These are phyloP conservation scores for Peromyscus polionotus DNA, from an alignment of 2,113 vertebrate genomes.

Conservation along the genomic window DNA sequence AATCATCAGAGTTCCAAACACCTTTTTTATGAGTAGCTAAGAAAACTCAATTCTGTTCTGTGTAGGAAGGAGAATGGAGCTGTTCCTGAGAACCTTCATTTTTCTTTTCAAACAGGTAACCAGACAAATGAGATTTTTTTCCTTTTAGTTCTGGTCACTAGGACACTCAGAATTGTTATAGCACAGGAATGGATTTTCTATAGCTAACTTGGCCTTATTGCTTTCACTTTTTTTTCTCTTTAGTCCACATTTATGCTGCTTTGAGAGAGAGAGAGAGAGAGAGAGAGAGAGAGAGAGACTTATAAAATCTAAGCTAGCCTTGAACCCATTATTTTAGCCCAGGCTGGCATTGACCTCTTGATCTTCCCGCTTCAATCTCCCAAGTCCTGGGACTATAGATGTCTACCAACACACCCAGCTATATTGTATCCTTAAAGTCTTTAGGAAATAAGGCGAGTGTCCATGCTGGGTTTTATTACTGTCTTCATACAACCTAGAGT, in stretches of 20 bases:
- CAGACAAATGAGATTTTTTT: background rate
- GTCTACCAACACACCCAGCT: background rate
- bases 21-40: background rate
- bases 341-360: background rate
- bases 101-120: background rate
- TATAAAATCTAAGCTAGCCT: background rate
- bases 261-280: background rate
- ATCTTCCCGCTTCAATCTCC: background rate
- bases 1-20: background rate
- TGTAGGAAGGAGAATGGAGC: background rate
- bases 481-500: too few relatives aligned
- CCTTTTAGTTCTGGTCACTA: background rate
- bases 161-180: background rate
- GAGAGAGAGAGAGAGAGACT: background rate
- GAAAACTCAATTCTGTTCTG: constrained; percentile 43
- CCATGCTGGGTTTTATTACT: background rate
- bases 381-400: background rate
- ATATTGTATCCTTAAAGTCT: background rate
- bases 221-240: background rate
- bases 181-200: background rate
- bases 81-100: background rate
- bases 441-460: background rate
- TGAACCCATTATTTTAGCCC: background rate
- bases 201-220: background rate
- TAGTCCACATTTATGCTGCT: background rate